These are phyloP conservation scores for Nematopogon swammerdamellus DNA, from an alignment of 2,888 invertebrate species.

Conservation along the genomic window DNA sequence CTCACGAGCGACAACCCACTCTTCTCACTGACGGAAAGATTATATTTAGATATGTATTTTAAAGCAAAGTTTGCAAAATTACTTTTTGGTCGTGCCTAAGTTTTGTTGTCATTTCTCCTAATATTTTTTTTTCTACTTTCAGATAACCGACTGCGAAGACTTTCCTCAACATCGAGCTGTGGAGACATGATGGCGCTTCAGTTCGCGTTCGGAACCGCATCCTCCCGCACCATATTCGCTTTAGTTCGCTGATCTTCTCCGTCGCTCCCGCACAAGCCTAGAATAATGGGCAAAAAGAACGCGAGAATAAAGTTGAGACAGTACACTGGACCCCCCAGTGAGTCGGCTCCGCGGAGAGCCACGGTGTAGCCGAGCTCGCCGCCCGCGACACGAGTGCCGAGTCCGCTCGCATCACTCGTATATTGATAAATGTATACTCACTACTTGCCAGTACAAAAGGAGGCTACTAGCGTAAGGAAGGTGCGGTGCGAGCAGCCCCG, in stretches of 20 bases:
- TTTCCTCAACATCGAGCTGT: too few species aligned
- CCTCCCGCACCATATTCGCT: background rate
- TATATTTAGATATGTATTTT: too few species aligned
- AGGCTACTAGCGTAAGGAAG: background rate
- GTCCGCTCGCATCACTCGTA: background rate
- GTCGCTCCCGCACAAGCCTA: background rate
- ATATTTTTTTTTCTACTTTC: too few species aligned
- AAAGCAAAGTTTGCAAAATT: too few species aligned
- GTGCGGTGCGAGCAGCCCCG: background rate
- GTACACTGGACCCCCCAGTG: conserved; percentile 49
- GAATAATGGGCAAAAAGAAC: conserved; percentile 54
- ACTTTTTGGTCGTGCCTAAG: too few species aligned
- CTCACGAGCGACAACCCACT: too few species aligned
- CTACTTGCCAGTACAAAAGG: background rate
- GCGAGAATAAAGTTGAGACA: conserved; percentile 50
- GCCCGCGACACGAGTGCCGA: conserved; percentile 14
- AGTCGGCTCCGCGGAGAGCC: conserved; percentile 28
- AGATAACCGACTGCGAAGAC: too few species aligned
- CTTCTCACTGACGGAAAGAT: too few species aligned
- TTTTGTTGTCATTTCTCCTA: too few species aligned
- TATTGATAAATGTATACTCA: background rate
- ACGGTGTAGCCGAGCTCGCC: conserved; percentile 33
- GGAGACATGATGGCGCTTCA: too few species aligned
- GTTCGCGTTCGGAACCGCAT: too few species aligned
- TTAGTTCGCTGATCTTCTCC: background rate